These are phyloP conservation scores for Pentalonia nigronervosa DNA, from an alignment of 1,140 invertebrate genomes.

Conservation along the genomic window DNA sequence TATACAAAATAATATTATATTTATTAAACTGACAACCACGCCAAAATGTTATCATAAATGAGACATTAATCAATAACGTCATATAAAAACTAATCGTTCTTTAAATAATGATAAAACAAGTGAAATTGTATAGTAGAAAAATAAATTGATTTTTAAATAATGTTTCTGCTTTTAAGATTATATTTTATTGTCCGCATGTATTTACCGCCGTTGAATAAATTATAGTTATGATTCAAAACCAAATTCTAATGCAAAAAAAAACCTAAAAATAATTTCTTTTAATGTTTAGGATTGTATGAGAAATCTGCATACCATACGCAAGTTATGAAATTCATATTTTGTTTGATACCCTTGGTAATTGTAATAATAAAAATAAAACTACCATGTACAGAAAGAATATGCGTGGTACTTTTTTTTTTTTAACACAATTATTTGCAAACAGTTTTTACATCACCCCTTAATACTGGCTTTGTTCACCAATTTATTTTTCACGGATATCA, in stretches of 20 bases:
- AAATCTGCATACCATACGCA: background rate
- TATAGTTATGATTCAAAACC: background rate
- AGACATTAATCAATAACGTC: background rate
- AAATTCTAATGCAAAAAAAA: background rate
- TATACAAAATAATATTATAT: background rate
- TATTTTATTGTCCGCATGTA: background rate
- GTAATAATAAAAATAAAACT: slow-evolving; percentile 12
- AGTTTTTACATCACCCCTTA: background rate
- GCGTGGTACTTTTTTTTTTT: background rate
- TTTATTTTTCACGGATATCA: background rate
- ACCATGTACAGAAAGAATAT: background rate
- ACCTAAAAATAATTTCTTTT: background rate
- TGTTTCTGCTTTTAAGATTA: background rate
- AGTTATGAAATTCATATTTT: background rate
- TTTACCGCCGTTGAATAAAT: background rate
- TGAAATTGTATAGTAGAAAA: background rate
- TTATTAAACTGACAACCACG: background rate
- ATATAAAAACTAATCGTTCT: background rate
- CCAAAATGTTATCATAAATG: background rate
- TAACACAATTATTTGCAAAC: background rate
- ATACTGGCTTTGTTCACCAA: background rate
- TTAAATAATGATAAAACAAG: background rate
- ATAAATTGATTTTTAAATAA: background rate
- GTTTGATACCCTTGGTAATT: background rate
- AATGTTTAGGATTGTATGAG: background rate